Conservation (phyloP, 1,140 invertebrate species). For the Aphelenchoides fujianensis region DNA sequence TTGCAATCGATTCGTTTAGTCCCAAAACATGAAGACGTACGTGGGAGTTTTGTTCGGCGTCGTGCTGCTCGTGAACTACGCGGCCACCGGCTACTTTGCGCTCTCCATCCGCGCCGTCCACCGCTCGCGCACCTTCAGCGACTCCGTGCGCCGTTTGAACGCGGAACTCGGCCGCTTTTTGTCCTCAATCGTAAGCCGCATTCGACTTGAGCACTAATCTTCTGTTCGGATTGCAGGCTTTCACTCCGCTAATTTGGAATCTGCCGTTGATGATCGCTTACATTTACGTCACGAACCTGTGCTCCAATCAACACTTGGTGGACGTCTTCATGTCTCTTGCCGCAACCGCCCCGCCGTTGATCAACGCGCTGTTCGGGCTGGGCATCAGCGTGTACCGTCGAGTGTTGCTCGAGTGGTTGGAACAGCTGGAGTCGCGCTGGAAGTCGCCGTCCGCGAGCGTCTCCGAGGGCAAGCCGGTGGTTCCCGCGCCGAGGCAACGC, state of each 20-base stretch:
- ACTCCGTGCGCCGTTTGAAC: background rate
- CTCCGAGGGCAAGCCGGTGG: no score
- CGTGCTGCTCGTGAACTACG: background rate
- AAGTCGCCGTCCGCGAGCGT: no score
- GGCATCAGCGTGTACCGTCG: background rate
- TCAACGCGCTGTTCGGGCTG: background rate
- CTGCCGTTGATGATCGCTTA: background rate
- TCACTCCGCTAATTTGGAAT: background rate
- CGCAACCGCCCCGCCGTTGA: background rate
- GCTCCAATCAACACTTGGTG: background rate
- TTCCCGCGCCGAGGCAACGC: no score
- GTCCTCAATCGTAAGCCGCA: background rate
- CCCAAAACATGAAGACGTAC: no score
- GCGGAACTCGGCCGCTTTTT: background rate
- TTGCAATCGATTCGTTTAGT: background rate
- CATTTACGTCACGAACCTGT: background rate
- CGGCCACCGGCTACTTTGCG: background rate
- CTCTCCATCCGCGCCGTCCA: background rate
- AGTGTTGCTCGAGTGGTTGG: no score
- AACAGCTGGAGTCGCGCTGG: no score
- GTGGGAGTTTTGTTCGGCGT: background rate
- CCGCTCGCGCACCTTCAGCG: background rate
- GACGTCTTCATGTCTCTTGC: background rate
- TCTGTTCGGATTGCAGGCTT: background rate
- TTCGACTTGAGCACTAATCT: background rate